Percentiles rank a stretch among this genome's conserved stretches.
phyloP scores from a whole-genome alignment of 2,888 invertebrate genomes.

The Glaucopsyche alexis region DNA sequence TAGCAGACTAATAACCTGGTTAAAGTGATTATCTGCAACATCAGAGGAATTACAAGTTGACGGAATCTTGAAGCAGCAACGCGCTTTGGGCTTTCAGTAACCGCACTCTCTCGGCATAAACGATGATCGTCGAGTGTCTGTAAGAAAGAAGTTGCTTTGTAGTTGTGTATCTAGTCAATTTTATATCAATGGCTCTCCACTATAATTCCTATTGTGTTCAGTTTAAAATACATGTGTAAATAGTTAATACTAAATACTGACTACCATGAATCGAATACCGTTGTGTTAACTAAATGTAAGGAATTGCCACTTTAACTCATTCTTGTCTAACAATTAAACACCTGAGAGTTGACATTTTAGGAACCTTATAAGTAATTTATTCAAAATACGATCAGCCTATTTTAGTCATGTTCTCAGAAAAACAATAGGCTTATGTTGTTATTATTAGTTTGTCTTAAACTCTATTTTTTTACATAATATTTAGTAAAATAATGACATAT shows the following conservation, averaged over 20 bases:
- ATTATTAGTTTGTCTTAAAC: no score
- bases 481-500: no score
- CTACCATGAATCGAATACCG: conserved; percentile 22
- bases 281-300: neutral
- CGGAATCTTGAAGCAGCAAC: no score
- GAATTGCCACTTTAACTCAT: neutral
- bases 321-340: neutral
- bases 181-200: neutral
- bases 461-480: no score
- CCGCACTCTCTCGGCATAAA: no score
- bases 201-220: conserved; percentile 24
- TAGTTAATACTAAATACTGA: conserved; percentile 16
- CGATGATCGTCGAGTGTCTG: no score
- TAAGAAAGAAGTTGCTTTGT: neutral
- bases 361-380: neutral
- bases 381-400: neutral
- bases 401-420: no score
- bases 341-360: neutral
- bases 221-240: conserved; percentile 21
- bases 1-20: no score
- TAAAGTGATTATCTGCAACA: no score
- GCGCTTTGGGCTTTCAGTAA: no score
- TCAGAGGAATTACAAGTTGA: no score
- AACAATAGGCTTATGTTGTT: no score
- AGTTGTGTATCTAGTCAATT: neutral